phyloP scores from a whole-genome alignment of 2,797 vertebrate genomes.

The Anguilla pacifica region DNA sequence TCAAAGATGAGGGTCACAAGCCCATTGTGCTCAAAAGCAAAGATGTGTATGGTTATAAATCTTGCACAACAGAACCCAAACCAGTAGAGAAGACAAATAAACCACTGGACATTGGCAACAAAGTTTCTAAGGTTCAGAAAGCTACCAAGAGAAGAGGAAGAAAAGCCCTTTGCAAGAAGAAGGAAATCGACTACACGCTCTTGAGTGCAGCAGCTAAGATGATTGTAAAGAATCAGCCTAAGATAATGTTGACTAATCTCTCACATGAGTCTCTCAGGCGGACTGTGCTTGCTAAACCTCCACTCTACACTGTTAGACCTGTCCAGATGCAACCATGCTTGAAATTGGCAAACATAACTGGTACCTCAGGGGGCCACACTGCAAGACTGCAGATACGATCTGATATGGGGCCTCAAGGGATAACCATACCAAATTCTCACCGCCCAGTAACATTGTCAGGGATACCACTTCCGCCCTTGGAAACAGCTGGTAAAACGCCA shows the following conservation, averaged over 20 bases:
- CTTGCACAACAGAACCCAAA: slow-evolving; percentile 79
- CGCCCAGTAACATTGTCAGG: slow-evolving; percentile 68
- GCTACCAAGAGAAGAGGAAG: slow-evolving; percentile 50
- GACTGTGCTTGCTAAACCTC: slow-evolving; percentile 57
- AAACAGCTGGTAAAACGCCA: slow-evolving; percentile 64
- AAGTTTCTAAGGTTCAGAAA: slow-evolving; percentile 56
- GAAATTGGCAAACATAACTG: slow-evolving; percentile 76
- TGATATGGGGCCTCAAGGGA: slow-evolving; percentile 54
- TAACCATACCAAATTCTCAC: slow-evolving; percentile 49
- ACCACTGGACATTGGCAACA: slow-evolving; percentile 35
- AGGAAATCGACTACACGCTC: slow-evolving; percentile 63
- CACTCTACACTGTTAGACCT: slow-evolving; percentile 34
- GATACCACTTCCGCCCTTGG: slow-evolving; percentile 73
- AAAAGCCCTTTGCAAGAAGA: slow-evolving; percentile 60
- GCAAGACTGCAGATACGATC: slow-evolving; percentile 78
- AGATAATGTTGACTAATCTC: slow-evolving; percentile 73
- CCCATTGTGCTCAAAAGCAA: slow-evolving; percentile 88
- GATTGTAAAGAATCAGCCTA: slow-evolving; percentile 58
- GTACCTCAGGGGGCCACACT: slow-evolving; percentile 70
- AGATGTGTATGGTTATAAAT: slow-evolving; percentile 92
- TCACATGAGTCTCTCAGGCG: slow-evolving; percentile 77
- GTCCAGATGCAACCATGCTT: slow-evolving; percentile 66
- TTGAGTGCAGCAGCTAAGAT: slow-evolving; percentile 49
- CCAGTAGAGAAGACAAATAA: slow-evolving; percentile 56
- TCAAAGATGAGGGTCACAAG: slow-evolving; percentile 90